Evolutionary conservation across 2,888 invertebrate genomes (phyloP), one percentile per base, ranked within the genome.

Genomic region (Clunio marinus): DNA sequence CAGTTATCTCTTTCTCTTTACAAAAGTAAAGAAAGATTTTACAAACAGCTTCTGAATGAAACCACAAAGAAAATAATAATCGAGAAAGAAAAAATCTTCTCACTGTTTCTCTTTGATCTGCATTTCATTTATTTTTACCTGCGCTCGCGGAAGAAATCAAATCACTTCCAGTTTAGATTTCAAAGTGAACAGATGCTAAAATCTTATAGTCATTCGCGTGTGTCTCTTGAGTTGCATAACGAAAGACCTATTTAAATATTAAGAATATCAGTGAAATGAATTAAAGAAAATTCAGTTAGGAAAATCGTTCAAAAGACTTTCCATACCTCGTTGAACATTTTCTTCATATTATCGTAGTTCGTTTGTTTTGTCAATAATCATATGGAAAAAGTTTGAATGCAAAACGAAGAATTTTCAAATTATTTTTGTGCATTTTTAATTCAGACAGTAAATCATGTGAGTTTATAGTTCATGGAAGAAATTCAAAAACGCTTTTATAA

Each of bases 241-340:
- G 51, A 22, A 7, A 55, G 35, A 66, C 66, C 66, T 46, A 51
- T 66, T 46, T 66, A 66, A 3, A 51, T 24, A 66, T 32, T 66
- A 13, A 28, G 5, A 32, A 55, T 51, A 32, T 66, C 13, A 35
- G 35, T 66, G 55, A n/a, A 35, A 22, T n/a, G 27, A 25, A 46
- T 51, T 20, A 32, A 51, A n/a, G 46, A 28, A 63, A 41, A 45
- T 41, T 66, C 66, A 55, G 66, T 66, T 66, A 66, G 55, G 27
- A 41, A 37, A 24, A 62, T 41, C 41, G 46, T 27, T 13, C 37
- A 37, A 45, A 46, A 24, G 27, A 65, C 8, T 66, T 66, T 66
- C 55, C 66, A 66, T 55, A 35, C 55, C 66, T 66, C 51, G 66
- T 20, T 55, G 66, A 27, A 66, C 20, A 25, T 55, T 55, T n/a